Evolutionary conservation across 2,888 invertebrate genomes (phyloP), one percentile per base, ranked within the genome.

Genomic region (Seira ritae): DNA sequence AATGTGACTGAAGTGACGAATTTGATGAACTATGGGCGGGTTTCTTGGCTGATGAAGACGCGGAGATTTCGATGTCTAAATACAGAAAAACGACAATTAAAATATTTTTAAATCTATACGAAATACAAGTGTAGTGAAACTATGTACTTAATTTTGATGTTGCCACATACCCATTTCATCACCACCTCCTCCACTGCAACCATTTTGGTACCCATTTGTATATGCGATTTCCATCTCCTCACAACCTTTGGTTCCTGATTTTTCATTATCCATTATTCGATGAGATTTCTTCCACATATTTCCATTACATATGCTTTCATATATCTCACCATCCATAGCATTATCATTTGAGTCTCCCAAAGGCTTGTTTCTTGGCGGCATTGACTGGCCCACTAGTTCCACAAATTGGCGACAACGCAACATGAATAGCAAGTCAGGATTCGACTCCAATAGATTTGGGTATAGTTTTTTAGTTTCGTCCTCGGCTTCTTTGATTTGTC

Each of bases 351-450:
- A 24, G 31, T 84, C 85, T 75, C 71, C 84, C 70, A 72, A 79
- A 50, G 81, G 72, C 68, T 80, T 86, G 46, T 74, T 74, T 73
- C 84, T 88, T 8, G 85, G 83, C 23, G 72, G 86, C 86, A 88
- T 86, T 23, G 88, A 88, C 74, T 86, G 87, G 12, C 90, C 90
- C 70, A 99, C 97, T 97, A 98, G 98, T 92, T 99, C 99, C 55
- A 99, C 96, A 92, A 99, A 99, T 92, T 99, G 98, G 86, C 99
- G 95, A 91, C 98, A 98, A 92, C 98, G 98, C 90, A 99, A 94
- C 93, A 96, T 95, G 92, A 99, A 98, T 91, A 97, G 93, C 89
- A 99, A 93, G 91, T 97, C 97, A 89, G 94, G 94, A 92, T 98
- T 96, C 80, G 94, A 93, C 91, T 98, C 97, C 90, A 99, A 92